Evolutionary conservation across 1,140 invertebrate species (phyloP).

Genomic region (Aphaenogaster ashmeadi): DNA sequence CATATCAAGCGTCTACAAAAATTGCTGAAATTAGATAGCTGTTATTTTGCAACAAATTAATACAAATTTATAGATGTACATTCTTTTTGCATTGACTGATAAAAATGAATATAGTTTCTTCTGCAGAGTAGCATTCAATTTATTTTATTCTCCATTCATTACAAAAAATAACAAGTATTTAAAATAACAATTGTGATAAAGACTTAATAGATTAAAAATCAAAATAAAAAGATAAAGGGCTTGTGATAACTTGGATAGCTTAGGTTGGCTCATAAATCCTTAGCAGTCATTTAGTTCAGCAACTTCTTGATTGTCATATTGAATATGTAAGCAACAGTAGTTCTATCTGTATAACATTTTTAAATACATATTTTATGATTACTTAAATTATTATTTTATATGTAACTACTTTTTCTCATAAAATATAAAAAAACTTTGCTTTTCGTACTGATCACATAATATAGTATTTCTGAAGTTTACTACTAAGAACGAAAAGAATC

Average conservation of each 20-base stretch:
- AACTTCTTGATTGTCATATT: background rate
- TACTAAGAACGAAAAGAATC: background rate
- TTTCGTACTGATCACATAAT: background rate
- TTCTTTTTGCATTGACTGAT: background rate
- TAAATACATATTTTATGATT: too few relatives aligned
- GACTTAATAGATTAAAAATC: too few relatives aligned
- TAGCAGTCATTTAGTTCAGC: background rate
- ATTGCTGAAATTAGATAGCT: too few relatives aligned
- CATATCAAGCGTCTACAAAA: too few relatives aligned
- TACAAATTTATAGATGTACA: background rate
- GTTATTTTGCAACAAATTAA: background rate
- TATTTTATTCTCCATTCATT: background rate
- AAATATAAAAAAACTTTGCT: background rate
- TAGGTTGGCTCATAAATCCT: too few relatives aligned
- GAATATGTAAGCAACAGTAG: background rate
- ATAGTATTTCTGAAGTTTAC: background rate
- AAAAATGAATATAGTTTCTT: background rate
- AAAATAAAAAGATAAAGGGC: too few relatives aligned
- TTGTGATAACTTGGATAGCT: too few relatives aligned
- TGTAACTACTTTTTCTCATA: background rate
- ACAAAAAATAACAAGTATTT: too few relatives aligned
- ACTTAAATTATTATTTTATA: slow-evolving; percentile 1
- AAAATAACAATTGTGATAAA: too few relatives aligned
- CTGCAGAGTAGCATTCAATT: background rate
- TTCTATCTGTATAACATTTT: too few relatives aligned